Base-by-base conservation (phyloP, 2,888 invertebrate genomes). In the Acleris cristana region DNA sequence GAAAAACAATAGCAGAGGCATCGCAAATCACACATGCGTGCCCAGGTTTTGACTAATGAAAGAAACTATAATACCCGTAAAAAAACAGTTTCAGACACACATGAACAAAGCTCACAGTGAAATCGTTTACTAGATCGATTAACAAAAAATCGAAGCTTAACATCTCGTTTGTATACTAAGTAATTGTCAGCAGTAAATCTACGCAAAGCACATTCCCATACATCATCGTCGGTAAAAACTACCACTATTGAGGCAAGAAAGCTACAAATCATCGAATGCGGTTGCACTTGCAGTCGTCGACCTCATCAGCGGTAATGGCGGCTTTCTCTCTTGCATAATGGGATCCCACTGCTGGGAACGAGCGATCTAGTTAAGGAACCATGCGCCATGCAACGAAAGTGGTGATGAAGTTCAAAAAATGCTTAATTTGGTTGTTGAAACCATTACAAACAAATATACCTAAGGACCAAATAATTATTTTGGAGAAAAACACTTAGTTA, bases 241-340 rank as follows among this genome's bases (percentile, higher is more conserved):
- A 18, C 53, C 48, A 44, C 34, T 45, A 34, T 19, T 34, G 34
- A 34, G 19, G 44, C 56, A 66, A 62, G 66, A 66, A 65, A 66
- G 66, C 45, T 56, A 57, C 56, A 66, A 66, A 62, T 66, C 54
- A 44, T 65, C 56, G 56, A 60, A 65, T 56, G 65, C 61, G 61
- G 66, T 62, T 56, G 66, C 56, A 56, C 6, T 19, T 45, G 57
- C 45, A 61, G 52, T 56, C 66, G 61, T 18, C 66, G 66, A 66
- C 61, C 66, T 48, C 64, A 49, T 61, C 64, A 45, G 26, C 51
- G 40, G 44, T 53, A 56, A 63, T 57, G 44, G 18, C 40, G 10
- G 52, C 66, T 66, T 66, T 66, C 66, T 52, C 66, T 66, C 16
- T 66, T 62, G 52, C 66, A 57, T 62, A 57, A 66, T 62, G 61